These are phyloP conservation scores for Agonum fuliginosum DNA, from an alignment of 2,888 invertebrate genomes.

Conservation along the genomic window DNA sequence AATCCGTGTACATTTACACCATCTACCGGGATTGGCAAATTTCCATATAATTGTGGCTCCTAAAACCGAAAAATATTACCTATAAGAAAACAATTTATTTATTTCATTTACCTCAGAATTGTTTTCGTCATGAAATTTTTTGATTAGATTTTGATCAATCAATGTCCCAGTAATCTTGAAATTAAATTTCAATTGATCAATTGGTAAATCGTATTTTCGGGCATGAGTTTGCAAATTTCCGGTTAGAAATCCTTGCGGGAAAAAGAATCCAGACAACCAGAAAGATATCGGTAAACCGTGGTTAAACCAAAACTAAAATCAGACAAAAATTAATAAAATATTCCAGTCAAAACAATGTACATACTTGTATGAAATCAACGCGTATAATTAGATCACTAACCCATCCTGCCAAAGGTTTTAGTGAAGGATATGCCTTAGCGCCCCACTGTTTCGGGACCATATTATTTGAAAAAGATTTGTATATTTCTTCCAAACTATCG, in stretches of 20 bases:
- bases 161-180: conserved; percentile 78
- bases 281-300: conserved; percentile 86
- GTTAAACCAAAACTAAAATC: conserved; percentile 83
- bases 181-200: conserved; percentile 89
- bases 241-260: conserved; percentile 94
- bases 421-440: conserved; percentile 87
- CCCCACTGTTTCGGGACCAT: conserved; percentile 89
- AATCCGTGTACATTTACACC: conserved; percentile 87
- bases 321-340: conserved; percentile 17
- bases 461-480: conserved; percentile 86
- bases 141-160: conserved; percentile 82
- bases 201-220: conserved; percentile 88
- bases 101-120: conserved; percentile 26
- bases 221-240: conserved; percentile 93
- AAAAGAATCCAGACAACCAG: conserved; percentile 96
- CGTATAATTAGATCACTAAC: conserved; percentile 87
- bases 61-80: no score
- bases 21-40: conserved; percentile 77
- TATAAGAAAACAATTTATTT: background rate
- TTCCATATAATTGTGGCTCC: conserved; percentile 73
- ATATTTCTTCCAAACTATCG: conserved; percentile 89
- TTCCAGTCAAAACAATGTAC: conserved; percentile 49
- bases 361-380: conserved; percentile 85
- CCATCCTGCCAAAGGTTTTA: conserved; percentile 92
- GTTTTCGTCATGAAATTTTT: conserved; percentile 70